Evolutionary conservation across 2,888 invertebrate species (phyloP), one percentile per base, ranked within the genome.

Genomic region (Punctoribates punctum): DNA sequence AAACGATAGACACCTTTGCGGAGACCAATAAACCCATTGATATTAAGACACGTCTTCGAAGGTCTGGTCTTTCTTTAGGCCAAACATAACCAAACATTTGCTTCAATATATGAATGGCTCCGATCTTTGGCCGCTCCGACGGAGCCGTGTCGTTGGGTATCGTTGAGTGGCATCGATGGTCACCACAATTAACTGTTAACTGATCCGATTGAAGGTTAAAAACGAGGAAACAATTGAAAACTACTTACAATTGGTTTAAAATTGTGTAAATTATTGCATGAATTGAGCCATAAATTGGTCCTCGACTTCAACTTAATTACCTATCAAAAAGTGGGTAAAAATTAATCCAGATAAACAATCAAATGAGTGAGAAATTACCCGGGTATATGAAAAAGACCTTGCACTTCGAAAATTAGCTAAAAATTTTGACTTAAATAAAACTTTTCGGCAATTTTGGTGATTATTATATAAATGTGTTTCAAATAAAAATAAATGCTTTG

Each of bases 21-120:
- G 83, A 83, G 42, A 86, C 78, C 5, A 87, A 82, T 15, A 87
- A 81, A 8, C 82, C 80, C 11, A 87, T 62, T 8, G 99, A 94
- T 65, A 94, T 82, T 82, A 91, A 88, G 23, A 99, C 98, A 79
- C 96, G 88, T 79, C 88, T 87, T 81, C 89, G 87, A 78, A 93
- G 90, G 80, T 88, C 87, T 77, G 87, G 85, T 82, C 94, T 91
- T 83, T 93, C 92, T 87, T 93, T 91, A 34, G 98, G 98, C 98
- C 98, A 98, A 77, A 98, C 91, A 85, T 96, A 95, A 73, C 88
- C 88, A 83, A 93, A 84, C 94, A 98, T 96, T 73, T 91, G 91
- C 80, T 88, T 88, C 38, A 96, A 82, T 91, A 97, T 96, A 82
- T 94, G 90, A 80, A 73, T 34, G n/a, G 73, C 51, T 25, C 73